Base-by-base conservation (phyloP, 1,140 invertebrate genomes). In the Papilio xuthus region DNA sequence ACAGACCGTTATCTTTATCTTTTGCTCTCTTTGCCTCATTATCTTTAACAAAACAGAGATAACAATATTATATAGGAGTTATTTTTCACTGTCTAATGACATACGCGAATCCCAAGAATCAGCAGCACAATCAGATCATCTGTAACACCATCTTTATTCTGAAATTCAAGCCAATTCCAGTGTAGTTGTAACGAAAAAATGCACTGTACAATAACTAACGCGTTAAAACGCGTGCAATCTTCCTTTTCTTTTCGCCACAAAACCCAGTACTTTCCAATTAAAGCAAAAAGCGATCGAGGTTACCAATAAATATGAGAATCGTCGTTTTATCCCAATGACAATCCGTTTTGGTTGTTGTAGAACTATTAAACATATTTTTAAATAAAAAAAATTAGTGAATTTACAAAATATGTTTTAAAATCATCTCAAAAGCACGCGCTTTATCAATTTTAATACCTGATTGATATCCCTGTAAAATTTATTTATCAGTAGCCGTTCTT, bases 251-350 rank as follows among this genome's bases (percentile, higher is more conserved):
- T 18, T 12, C 60, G 23, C 20, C 56, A 67, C 60, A 67, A 28
- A 67, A 37, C 18, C 44, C 44, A 37, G 47, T 69, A 78, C 56
- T 23, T 67, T 73, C 71, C 26, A 70, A 75, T 78, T 76, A 76
- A 80, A 80, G 79, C 81, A 78, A 76, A 72, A 78, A 78, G 77
- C 79, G 73, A 75, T 77, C 71, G 73, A 70, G 78, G 47, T 23
- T 28, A 67, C 60, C 4, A 67, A 18, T 67, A 67, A 18, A 77
- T 63, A 77, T 81, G 42, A 80, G 72, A 76, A 70, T 41, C 69
- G 71, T 74, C n/a, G 2, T 56, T 20, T 15, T 8, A 56, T 23
- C 20, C 4, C n/a, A 56, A 56, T 56, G 9, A 20, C 7, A 56
- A 56, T 56, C 23, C 18, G n/a, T n/a, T 56, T 23, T 8, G 53